Conservation (phyloP, 1,140 invertebrate genomes). For the Drosophila sturtevanti region DNA sequence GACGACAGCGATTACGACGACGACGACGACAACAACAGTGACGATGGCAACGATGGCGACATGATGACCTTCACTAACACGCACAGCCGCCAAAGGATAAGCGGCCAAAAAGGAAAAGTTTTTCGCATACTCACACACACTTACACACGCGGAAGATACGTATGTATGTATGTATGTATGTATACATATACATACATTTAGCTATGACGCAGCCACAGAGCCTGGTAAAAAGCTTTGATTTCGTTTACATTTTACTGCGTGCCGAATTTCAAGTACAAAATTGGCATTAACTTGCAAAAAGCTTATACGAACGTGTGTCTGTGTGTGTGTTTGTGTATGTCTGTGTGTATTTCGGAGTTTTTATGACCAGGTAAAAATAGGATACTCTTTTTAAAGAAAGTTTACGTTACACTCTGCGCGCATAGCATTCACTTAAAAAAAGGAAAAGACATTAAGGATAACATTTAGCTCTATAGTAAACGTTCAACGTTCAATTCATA, state of each 20-base stretch:
- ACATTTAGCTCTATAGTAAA: too few species aligned
- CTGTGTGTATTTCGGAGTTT: too few species aligned
- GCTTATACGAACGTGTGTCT: slow-evolving; percentile 17
- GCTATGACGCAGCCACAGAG: slow-evolving; percentile 52
- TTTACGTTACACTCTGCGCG: too few species aligned
- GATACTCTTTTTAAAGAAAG: too few species aligned
- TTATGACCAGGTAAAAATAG: too few species aligned
- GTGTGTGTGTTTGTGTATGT: slow-evolving; percentile 5
- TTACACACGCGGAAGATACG: slow-evolving; percentile 8
- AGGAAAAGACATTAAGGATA: too few species aligned
- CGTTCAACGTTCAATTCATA: too few species aligned
- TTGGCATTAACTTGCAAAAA: slow-evolving; percentile 67
- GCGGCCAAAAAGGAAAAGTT: slow-evolving; percentile 64
- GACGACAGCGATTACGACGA: slow-evolving; percentile 15
- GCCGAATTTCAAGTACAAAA: slow-evolving; percentile 73
- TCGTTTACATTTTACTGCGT: slow-evolving; percentile 63
- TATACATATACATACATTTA: not conserved
- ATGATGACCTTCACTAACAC: slow-evolving; percentile 80
- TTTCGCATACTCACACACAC: slow-evolving; percentile 56
- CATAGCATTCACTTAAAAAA: too few species aligned
- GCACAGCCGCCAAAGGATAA: slow-evolving; percentile 54
- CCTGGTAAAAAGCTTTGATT: slow-evolving; percentile 62
- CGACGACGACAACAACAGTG: slow-evolving; percentile 25
- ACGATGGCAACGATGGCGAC: slow-evolving; percentile 40
- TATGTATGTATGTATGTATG: not conserved